Evolutionary conservation across 2,888 invertebrate genomes (phyloP).

Genomic region (Beris morrisii): DNA sequence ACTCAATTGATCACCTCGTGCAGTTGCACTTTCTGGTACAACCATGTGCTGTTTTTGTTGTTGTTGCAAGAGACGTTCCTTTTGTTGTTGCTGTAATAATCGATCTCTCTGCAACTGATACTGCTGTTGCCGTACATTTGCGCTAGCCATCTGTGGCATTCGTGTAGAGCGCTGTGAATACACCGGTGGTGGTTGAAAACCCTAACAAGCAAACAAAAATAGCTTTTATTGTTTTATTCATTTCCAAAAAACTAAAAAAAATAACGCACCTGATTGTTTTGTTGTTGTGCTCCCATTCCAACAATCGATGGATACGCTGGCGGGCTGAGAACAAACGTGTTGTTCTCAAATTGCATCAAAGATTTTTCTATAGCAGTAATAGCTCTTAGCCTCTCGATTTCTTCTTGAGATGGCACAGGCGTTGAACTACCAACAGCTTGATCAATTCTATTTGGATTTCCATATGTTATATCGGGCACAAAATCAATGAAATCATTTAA

Average conservation of each 20-base stretch:
- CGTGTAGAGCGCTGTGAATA: conserved; percentile 49
- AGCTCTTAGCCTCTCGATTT: conserved; percentile 71
- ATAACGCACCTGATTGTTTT: conserved; percentile 4
- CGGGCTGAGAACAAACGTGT: conserved; percentile 47
- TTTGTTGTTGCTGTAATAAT: conserved; percentile 61
- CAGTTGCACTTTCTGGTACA: conserved; percentile 76
- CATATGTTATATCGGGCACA: conserved; percentile 61
- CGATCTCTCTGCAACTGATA: conserved; percentile 48
- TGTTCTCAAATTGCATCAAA: conserved; percentile 82
- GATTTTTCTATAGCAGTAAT: conserved; percentile 89
- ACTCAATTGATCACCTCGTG: conserved; percentile 55
- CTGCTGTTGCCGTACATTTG: conserved; percentile 48
- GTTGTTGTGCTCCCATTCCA: conserved; percentile 42
- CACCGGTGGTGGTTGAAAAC: conserved; percentile 54
- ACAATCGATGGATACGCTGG: conserved; percentile 40
- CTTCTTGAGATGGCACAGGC: conserved; percentile 46
- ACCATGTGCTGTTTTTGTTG: conserved; percentile 81
- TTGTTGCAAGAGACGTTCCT: conserved; percentile 72
- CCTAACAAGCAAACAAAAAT: conserved; percentile 38
- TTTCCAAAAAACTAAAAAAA: not conserved
- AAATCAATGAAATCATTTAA: conserved; percentile 84
- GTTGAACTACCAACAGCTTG: conserved; percentile 45
- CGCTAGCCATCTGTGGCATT: conserved; percentile 48
- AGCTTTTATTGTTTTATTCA: not conserved
- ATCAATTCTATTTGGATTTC: conserved; percentile 43